These are phyloP conservation scores for Cisticola juncidis DNA, from an alignment of 2,113 vertebrate species.

Conservation along the genomic window DNA sequence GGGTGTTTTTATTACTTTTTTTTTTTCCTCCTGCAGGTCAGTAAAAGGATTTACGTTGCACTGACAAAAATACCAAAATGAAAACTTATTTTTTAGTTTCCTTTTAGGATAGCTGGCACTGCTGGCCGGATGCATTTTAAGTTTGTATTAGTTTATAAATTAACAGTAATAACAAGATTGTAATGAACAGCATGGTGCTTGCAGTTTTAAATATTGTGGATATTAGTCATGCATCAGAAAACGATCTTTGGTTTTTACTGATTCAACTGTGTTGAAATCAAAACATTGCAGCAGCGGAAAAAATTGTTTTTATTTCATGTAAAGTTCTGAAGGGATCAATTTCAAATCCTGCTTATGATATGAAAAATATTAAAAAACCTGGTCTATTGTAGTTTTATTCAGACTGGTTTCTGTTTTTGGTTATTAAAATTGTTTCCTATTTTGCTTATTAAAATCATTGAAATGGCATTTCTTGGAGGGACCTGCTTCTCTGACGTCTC, in stretches of 20 bases:
- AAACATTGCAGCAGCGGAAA: conserved; percentile 90
- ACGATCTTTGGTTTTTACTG: conserved; percentile 92
- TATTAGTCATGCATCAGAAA: conserved; percentile 95
- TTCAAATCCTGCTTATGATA: conserved; percentile 99
- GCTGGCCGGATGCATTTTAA: conserved; percentile 98
- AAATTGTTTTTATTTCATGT: conserved; percentile 96
- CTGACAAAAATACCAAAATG: conserved; percentile 92
- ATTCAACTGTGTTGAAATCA: conserved; percentile 99
- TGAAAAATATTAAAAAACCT: conserved; percentile 95
- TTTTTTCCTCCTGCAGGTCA: conserved; percentile 94
- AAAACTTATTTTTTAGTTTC: conserved; percentile 91
- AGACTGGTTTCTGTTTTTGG: conserved; percentile 99
- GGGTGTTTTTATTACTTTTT: conserved; percentile 76
- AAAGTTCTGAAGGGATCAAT: conserved; percentile 95
- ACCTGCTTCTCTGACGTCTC: conserved; percentile 58
- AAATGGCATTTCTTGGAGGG: conserved; percentile 90
- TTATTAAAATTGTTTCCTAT: conserved; percentile 99
- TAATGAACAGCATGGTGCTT: conserved; percentile 99
- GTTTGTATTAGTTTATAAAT: conserved; percentile 98
- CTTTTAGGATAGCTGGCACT: conserved; percentile 96
- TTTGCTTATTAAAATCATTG: conserved; percentile 99
- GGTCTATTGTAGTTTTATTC: conserved; percentile 99
- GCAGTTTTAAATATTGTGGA: conserved; percentile 97
- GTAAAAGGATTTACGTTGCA: conserved; percentile 95
- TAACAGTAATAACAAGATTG: conserved; percentile 95